Percentiles rank a stretch among this genome's conserved stretches.
These are phyloP conservation scores for Malurus leucopterus DNA, from an alignment of 2,797 vertebrate genomes.

Conservation along the genomic window DNA sequence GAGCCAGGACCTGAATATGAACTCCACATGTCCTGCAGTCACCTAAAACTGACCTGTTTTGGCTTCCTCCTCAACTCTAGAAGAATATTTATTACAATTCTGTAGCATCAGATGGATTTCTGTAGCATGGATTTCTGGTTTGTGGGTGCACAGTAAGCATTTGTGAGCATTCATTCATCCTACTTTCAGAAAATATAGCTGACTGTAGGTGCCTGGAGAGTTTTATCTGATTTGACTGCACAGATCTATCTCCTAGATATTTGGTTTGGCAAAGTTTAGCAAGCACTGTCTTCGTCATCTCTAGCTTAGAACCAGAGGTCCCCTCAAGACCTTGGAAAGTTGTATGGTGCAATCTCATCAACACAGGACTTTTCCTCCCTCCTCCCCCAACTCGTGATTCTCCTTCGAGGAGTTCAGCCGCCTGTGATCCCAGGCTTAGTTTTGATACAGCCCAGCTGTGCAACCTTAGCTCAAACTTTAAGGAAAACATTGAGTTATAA, in stretches of 20 bases:
- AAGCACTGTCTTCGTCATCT: neutral
- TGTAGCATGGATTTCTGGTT: neutral
- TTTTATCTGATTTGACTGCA: constrained; percentile 8
- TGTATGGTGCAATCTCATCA: neutral
- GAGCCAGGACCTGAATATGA: neutral
- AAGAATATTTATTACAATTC: neutral
- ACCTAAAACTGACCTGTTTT: neutral
- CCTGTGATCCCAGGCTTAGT: constrained; percentile 20
- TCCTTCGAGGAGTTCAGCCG: constrained; percentile 36
- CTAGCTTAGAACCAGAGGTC: neutral
- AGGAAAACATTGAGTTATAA: neutral
- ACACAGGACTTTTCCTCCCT: neutral
- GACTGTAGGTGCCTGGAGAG: neutral
- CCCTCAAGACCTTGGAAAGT: neutral
- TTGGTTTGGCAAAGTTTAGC: neutral
- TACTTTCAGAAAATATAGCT: neutral
- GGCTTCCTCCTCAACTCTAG: neutral
- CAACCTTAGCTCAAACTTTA: constrained; percentile 10
- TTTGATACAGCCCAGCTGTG: constrained; percentile 50
- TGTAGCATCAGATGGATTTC: too few species aligned
- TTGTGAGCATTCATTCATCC: neutral
- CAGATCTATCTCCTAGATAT: neutral
- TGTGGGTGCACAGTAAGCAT: neutral
- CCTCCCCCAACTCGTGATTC: neutral
- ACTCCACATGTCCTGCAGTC: neutral